Evolutionary conservation across 2,888 invertebrate species (phyloP), one percentile per base, ranked within the genome.

Genomic region (Agrotis ipsilon): DNA sequence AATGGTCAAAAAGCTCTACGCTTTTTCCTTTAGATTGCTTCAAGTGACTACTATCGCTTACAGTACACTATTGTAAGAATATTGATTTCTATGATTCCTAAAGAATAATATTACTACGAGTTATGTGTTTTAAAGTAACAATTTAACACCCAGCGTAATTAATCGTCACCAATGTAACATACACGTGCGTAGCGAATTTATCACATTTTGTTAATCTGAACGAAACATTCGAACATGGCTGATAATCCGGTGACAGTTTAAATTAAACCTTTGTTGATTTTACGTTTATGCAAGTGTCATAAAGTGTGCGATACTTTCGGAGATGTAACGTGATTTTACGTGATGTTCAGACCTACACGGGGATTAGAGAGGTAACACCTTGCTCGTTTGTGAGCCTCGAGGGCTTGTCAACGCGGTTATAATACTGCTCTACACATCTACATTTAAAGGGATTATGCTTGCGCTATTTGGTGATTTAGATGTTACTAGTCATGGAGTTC

Each of bases 351-450:
- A 78, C 82, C 86, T 87, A 84, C 87, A 82, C 65, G 85, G 75
- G 94, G 96, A 94, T 96, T 95, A 96, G 85, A 62, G 77, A 66
- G 77, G 80, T 86, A 83, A 90, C 94, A 95, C 94, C 94, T 95
- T 94, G 92, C 89, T 87, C 83, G 86, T 86, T 90, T 86, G 90
- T 91, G 92, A 90, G 90, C 89, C 85, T 88, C 88, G 88, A 92
- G 89, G 90, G 93, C 91, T 89, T 95, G 96, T 95, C 95, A 94
- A 90, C 94, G 92, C 90, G 86, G 88, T 90, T 87, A 89, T 93
- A 91, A 91, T 89, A 84, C 88, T 85, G 77, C 82, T 87, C 81
- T 83, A 89, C 88, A 86, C 88, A 87, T 90, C 92, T 93, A 92
- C 86, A 92, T 94, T 89, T 86, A 88, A 89, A 89, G 74, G 93